A percentile compares a stretch with the other conserved stretches of the same genome.
Evolutionary conservation across 2,888 invertebrate species (phyloP).

Genomic region (Oscheius sp.): DNA sequence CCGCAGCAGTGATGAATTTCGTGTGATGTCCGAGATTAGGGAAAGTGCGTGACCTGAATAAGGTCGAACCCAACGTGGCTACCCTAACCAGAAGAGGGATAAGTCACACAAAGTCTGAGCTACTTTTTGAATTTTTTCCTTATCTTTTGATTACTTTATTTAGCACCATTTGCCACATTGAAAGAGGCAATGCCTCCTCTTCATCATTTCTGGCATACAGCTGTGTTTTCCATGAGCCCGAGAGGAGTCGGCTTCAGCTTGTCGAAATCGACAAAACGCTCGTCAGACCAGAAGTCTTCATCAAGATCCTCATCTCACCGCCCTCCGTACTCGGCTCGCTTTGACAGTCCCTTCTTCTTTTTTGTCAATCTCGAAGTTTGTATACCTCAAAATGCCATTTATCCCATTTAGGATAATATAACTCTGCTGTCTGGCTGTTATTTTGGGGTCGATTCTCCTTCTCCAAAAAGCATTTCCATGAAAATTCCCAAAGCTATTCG

Average conservation of each 20-base stretch:
- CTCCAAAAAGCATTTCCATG: too few relatives aligned
- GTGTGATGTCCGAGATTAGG: constrained; percentile 40
- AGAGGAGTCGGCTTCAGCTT: not conserved
- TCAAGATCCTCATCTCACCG: not conserved
- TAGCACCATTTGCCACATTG: not conserved
- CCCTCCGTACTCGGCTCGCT: constrained; percentile 4
- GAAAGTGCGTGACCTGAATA: constrained; percentile 43
- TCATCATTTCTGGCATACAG: not conserved
- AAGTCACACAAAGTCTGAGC: constrained; percentile 40
- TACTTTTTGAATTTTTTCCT: not conserved
- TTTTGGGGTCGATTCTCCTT: too few relatives aligned
- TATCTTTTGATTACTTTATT: not conserved
- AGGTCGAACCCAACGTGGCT: constrained; percentile 45
- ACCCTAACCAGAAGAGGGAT: constrained; percentile 35
- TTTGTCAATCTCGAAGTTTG: not conserved
- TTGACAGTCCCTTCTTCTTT: constrained; percentile 7
- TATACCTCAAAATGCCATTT: too few relatives aligned
- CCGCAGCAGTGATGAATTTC: constrained; percentile 34
- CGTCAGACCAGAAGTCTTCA: not conserved
- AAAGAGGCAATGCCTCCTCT: not conserved
- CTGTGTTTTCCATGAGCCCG: not conserved
- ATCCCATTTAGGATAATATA: too few relatives aligned
- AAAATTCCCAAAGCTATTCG: too few relatives aligned
- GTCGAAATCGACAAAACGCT: too few relatives aligned
- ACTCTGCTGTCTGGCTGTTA: too few relatives aligned